Base-by-base conservation (phyloP, 1,140 invertebrate species). In the Nephila pilipes region DNA sequence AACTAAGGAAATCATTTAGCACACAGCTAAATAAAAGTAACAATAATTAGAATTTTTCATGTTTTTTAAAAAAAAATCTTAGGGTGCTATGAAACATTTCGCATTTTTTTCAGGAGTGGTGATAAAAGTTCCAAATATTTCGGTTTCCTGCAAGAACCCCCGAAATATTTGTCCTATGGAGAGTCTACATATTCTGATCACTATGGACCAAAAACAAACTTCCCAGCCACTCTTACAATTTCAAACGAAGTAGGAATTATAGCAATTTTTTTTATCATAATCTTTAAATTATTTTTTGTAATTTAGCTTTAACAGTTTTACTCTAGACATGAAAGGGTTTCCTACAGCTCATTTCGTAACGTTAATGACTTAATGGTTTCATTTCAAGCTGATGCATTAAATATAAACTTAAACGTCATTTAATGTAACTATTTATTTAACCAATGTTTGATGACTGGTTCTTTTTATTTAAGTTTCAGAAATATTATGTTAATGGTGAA, bases 161-260 rank as follows among this genome's bases (percentile, higher is more conserved):
- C 38, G 16, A 90, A 90, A 58, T 80, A 57, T 36, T 5, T 46
- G 6, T 18, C 65, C 20, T 36, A 63, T 36, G 75, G 32, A 90
- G 88, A 90, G 36, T 63, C 88, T 25, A 90, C 88, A 22, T 80
- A 79, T 14, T 8, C 8, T 8, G 63, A 79, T 80, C 65, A 90
- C 22, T 90, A 32, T 90, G 88, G 75, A 22, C 88, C 88, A 4
- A 90, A 90, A 80, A 57, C 69, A 10, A 80, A 90, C 36, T 80
- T 79, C 14, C 69, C 65, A n/a, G 4, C 46, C 10, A 63, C 14
- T 8, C 16, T 32, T 79, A 25, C 57, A 6, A 80, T 29, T 20
- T 3, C 22, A 20, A 57, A 57, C n/a, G 54, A 90, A 80, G 88
- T 90, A 58, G 58, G 88, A 14, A 22, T 29, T 0, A 1, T 55